Conservation (phyloP, 2,797 vertebrate genomes). For the Cygnus olor region DNA sequence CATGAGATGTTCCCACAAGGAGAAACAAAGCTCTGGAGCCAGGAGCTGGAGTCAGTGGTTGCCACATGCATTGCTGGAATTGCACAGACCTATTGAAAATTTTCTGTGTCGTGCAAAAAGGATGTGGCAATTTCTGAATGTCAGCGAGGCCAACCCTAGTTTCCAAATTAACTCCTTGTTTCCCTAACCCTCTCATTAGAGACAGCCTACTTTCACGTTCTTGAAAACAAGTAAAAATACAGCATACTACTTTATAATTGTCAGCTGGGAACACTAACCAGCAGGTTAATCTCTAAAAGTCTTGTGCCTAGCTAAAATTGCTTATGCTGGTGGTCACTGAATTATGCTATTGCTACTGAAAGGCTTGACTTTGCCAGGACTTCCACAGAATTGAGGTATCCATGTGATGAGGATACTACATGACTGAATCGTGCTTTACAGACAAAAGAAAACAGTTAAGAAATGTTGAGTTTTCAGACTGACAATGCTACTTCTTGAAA, state of each 20-base stretch:
- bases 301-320: neutral
- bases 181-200: neutral
- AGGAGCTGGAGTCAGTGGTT: neutral
- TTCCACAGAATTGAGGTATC: neutral
- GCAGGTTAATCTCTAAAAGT: neutral
- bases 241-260: neutral
- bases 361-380: neutral
- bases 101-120: neutral
- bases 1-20: neutral
- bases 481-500: neutral
- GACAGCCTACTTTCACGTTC: neutral
- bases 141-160: neutral
- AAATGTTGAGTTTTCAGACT: neutral
- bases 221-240: neutral
- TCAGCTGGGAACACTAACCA: neutral
- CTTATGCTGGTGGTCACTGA: neutral
- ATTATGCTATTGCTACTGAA: neutral
- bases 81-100: neutral
- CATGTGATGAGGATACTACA: neutral
- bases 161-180: slow-evolving; percentile 8
- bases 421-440: neutral
- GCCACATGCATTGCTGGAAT: neutral
- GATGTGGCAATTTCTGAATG: slow-evolving; percentile 7
- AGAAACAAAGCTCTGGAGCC: neutral
- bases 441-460: neutral